Evolutionary conservation across 2,888 invertebrate species (phyloP).

Genomic region (Ornithoptera priamus): DNA sequence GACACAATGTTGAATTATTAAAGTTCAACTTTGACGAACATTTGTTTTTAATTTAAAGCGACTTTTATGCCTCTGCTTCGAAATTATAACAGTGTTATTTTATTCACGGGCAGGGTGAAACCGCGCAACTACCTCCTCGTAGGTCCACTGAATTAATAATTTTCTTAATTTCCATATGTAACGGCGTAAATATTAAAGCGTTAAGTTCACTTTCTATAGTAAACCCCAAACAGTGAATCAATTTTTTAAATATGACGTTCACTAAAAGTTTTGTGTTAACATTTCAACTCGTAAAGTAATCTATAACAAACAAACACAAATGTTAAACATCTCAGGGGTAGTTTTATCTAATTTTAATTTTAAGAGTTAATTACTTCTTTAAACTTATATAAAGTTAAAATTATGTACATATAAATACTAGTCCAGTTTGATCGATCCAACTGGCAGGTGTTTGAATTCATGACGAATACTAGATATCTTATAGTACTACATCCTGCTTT

Average conservation of each 20-base stretch:
- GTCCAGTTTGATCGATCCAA: too few species aligned
- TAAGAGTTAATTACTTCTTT: too few species aligned
- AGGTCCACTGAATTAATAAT: constrained; percentile 46
- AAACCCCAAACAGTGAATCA: not conserved
- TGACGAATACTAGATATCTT: too few species aligned
- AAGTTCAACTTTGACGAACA: constrained; percentile 58
- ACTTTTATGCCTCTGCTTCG: constrained; percentile 44
- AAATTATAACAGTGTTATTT: constrained; percentile 48
- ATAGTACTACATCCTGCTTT: too few species aligned
- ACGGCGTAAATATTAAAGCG: constrained; percentile 39
- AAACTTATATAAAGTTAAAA: too few species aligned
- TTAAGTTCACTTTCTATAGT: not conserved
- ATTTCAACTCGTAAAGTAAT: not conserved
- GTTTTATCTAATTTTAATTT: too few species aligned
- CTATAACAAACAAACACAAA: not conserved
- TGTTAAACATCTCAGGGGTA: too few species aligned
- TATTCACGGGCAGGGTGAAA: constrained; percentile 46
- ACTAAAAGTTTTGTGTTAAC: not conserved
- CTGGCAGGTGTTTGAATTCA: too few species aligned
- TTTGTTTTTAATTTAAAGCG: constrained; percentile 64
- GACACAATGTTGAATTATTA: constrained; percentile 59
- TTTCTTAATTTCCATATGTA: constrained; percentile 44
- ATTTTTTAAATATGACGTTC: not conserved
- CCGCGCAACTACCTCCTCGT: constrained; percentile 47
- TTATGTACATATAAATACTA: too few species aligned